Base-by-base conservation (phyloP, 2,797 vertebrate species). In the Microcaecilia unicolor region DNA sequence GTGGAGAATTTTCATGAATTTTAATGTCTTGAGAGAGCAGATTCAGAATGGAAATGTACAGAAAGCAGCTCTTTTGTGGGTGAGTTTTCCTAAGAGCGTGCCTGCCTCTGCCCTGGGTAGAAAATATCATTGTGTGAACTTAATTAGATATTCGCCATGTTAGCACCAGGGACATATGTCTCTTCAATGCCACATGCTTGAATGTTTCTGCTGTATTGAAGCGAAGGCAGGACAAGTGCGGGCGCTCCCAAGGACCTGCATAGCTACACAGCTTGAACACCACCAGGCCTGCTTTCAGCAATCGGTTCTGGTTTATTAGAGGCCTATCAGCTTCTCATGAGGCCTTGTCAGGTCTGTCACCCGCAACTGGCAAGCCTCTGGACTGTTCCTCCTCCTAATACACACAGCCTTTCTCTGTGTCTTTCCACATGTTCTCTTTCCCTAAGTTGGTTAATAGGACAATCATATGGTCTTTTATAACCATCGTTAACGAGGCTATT, bases 261-360 rank as follows among this genome's bases (percentile, higher is more conserved):
- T 85, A 83, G 86, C 80, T 76, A 72, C 85, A 81, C 86, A 78
- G 87, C 86, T 85, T 84, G 67, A 70, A 78, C 70, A 58, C 89
- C 80, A 80, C 78, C 76, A 56, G n/a, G 70, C 58, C 37, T 8
- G 58, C 72, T 82, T 84, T 89, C 86, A 88, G 69, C 48, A 29
- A 97, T 97, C 91, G 87, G 94, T 95, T 94, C 90, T 90, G 81
- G 90, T 85, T 87, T 95, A 97, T 98, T 96, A 98, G 90, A 86
- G 91, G 91, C 89, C 91, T 85, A 94, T 97, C 85, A 92, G 92
- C 88, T 90, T 93, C 92, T 96, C 93, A 93, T 97, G 87, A 37
- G 31, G 37, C 26, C 72, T 47, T 33, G 44, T 69, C 51, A 41
- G 38, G 47, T 46, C 23, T 34, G 67, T 75, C 81, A 78, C 76